These are phyloP conservation scores for Vanessa cardui DNA, from an alignment of 2,888 invertebrate genomes.

Conservation along the genomic window DNA sequence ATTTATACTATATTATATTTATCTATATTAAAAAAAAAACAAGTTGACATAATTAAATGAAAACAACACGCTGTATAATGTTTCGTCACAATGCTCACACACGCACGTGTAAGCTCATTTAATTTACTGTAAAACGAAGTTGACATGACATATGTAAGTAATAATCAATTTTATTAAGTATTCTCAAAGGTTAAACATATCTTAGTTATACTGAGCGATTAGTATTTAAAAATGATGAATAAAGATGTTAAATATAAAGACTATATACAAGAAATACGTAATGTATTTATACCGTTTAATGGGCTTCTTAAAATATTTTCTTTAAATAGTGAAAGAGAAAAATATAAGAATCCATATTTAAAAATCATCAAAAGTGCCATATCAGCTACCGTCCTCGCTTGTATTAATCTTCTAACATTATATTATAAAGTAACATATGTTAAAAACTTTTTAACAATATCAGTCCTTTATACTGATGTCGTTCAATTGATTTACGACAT, in stretches of 20 bases:
- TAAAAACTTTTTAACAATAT: slow-evolving; percentile 47
- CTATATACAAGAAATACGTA: slow-evolving; percentile 41
- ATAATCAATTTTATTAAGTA: no score
- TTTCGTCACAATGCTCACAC: no score
- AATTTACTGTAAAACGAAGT: no score
- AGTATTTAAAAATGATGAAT: not conserved
- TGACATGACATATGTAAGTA: no score
- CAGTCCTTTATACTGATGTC: slow-evolving; percentile 60
- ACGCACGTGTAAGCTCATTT: no score
- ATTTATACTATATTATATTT: no score
- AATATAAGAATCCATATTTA: slow-evolving; percentile 25
- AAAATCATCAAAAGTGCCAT: slow-evolving; percentile 41
- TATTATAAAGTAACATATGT: slow-evolving; percentile 54
- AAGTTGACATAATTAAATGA: no score
- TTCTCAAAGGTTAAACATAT: no score
- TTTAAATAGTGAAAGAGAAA: slow-evolving; percentile 48
- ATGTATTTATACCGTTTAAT: slow-evolving; percentile 50
- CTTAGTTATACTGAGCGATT: no score
- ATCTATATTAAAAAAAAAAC: no score
- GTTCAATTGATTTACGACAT: slow-evolving; percentile 61
- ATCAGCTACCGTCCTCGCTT: slow-evolving; percentile 45
- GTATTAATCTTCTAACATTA: slow-evolving; percentile 49
- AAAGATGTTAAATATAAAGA: slow-evolving; percentile 26
- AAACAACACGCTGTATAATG: no score
- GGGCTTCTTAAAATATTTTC: slow-evolving; percentile 56